These are phyloP conservation scores for Phylloscopus collybita DNA, from an alignment of 2,797 vertebrate genomes.

Conservation along the genomic window DNA sequence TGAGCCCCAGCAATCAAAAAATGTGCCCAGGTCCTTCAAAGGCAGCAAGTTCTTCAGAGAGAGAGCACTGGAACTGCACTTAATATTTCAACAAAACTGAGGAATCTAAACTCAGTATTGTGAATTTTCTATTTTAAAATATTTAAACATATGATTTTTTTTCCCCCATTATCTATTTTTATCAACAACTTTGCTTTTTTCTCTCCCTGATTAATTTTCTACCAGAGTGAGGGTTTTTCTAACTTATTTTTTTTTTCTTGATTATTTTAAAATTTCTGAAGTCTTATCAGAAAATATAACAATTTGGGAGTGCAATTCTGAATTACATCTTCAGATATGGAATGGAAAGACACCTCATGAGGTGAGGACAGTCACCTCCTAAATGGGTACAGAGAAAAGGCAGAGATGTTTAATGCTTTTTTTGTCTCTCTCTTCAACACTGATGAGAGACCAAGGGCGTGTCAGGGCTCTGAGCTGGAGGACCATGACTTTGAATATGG, in stretches of 20 bases:
- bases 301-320: not conserved
- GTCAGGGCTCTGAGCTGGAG: not conserved
- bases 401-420: not conserved
- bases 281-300: not conserved
- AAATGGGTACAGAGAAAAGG: not conserved
- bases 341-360: not conserved
- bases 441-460: no score
- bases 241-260: not conserved
- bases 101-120: not conserved
- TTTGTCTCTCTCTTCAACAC: not conserved
- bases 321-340: not conserved
- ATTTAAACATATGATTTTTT: accelerated
- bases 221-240: not conserved
- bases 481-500: not conserved
- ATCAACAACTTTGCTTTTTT: not conserved
- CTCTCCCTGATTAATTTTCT: not conserved
- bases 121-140: not conserved
- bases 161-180: not conserved
- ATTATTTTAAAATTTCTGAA: not conserved
- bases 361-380: not conserved
- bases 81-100: not conserved
- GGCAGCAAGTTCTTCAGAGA: not conserved
- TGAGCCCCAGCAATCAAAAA: not conserved
- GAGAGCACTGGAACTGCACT: not conserved
- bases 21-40: not conserved